These are phyloP conservation scores for Epinephelus cyanopodus DNA, from an alignment of 2,113 vertebrate species.

Conservation along the genomic window DNA sequence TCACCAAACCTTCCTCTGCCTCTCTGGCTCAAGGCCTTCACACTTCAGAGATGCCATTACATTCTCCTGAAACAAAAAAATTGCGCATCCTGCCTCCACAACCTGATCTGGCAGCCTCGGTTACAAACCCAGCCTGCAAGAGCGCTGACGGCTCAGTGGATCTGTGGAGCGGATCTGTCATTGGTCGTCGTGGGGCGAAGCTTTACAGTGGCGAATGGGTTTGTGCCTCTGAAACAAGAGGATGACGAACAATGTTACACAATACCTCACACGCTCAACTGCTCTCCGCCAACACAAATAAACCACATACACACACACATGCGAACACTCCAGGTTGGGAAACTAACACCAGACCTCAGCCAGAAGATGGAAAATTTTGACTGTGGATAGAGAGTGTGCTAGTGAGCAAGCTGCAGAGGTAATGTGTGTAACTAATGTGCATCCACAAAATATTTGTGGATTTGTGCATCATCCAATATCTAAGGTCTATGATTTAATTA, in stretches of 20 bases:
- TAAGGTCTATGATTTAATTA: too few species aligned
- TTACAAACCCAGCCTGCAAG: slow-evolving; percentile 15
- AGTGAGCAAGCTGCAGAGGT: too few species aligned
- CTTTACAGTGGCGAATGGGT: slow-evolving; percentile 94
- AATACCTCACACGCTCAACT: slow-evolving; percentile 9
- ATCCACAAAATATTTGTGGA: background rate
- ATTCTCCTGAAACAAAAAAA: slow-evolving; percentile 27
- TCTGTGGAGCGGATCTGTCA: slow-evolving; percentile 89
- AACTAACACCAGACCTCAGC: slow-evolving; percentile 18
- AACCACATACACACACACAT: slow-evolving; percentile 13
- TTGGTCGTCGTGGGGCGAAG: slow-evolving; percentile 91
- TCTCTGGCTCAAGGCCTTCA: slow-evolving; percentile 6
- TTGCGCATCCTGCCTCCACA: background rate
- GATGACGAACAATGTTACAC: slow-evolving; percentile 62
- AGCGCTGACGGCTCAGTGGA: slow-evolving; percentile 72
- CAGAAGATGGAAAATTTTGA: slow-evolving; percentile 3
- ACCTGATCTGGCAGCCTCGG: slow-evolving; percentile 19
- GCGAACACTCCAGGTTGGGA: slow-evolving; percentile 15
- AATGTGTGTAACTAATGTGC: background rate
- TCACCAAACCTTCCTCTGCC: background rate
- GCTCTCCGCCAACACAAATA: slow-evolving; percentile 20
- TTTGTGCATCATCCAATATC: too few species aligned
- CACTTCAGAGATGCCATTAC: slow-evolving; percentile 12
- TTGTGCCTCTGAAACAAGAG: slow-evolving; percentile 87
- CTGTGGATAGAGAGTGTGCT: background rate